Conservation (phyloP, 2,797 vertebrate species). For the Bucorvus abyssinicus region DNA sequence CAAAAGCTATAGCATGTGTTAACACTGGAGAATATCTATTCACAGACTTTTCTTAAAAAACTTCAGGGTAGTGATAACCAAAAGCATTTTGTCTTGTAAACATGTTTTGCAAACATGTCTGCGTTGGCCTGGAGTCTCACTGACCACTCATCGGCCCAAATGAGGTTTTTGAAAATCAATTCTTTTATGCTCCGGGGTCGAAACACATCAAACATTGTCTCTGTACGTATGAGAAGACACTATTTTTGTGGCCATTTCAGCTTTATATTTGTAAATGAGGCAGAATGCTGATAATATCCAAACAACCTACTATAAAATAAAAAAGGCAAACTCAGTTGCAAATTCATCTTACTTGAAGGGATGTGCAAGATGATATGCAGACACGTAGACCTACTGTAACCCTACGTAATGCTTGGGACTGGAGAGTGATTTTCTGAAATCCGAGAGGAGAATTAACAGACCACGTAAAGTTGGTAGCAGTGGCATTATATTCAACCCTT, state of each 20-base stretch:
- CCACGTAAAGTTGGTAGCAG: not conserved
- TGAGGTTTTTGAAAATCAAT: not conserved
- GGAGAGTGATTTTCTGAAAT: not conserved
- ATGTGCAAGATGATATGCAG: not conserved
- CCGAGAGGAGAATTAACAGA: not conserved
- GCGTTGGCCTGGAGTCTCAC: not conserved
- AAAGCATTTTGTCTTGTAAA: not conserved
- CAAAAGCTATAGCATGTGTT: not conserved
- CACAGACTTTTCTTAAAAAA: not conserved
- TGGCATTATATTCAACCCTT: not conserved
- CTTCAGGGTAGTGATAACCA: not conserved
- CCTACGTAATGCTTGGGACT: not conserved
- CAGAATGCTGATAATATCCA: not conserved
- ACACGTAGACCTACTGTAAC: not conserved
- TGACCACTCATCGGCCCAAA: not conserved
- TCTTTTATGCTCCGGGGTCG: not conserved
- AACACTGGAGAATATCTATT: not conserved
- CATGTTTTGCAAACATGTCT: not conserved
- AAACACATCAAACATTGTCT: not conserved
- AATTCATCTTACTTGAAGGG: not conserved
- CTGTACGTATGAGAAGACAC: accelerated
- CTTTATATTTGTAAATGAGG: not conserved
- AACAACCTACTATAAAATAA: not conserved
- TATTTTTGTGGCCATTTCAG: not conserved
- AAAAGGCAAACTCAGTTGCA: not conserved